Evolutionary conservation across 2,888 invertebrate species (phyloP), one percentile per base, ranked within the genome.

Genomic region (Boloria selene): DNA sequence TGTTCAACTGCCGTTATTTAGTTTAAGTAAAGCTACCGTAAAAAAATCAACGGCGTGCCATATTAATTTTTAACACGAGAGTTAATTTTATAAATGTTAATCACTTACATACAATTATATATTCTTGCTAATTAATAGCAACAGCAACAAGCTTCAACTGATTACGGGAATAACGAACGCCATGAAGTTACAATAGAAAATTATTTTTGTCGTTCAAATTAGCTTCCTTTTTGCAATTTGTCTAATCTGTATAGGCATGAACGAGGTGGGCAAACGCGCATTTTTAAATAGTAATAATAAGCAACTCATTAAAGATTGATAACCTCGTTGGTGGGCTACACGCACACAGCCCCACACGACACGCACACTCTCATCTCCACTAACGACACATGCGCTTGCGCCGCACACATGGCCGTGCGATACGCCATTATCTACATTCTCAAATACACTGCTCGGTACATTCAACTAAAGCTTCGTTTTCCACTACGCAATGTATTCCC

Each of bases 271-370:
- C 69, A 71, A 69, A 80, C 77, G 80, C 79, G 77, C 77, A 79
- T 81, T 83, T 85, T 68, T 47, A 74, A 79, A 76, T 76, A 78
- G 74, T 76, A 76, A 79, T 79, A 78, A 79, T 82, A 79, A 80
- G 84, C 83, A 81, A 83, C 84, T 86, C 83, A 83, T 83, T 78
- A 76, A 76, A 87, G 83, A 86, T 85, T 86, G 85, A 87, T 88
- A 87, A 87, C 86, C 86, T 85, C 83, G 83, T 82, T 82, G 82
- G 82, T 84, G 85, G 82, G 79, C 80, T 75, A 75, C 75, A 73
- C 79, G 63, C 79, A 76, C 74, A 74, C 75, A 74, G 71, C 75
- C 67, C 75, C 54, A 74, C 72, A 67, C 45, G 13, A 75, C 77
- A 67, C 78, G 75, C 79, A 77, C 71, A 58, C 45, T 16, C 22